Evolutionary conservation across 2,888 invertebrate genomes (phyloP), one percentile per base, ranked within the genome.

Genomic region (Rhodophaea formosa): DNA sequence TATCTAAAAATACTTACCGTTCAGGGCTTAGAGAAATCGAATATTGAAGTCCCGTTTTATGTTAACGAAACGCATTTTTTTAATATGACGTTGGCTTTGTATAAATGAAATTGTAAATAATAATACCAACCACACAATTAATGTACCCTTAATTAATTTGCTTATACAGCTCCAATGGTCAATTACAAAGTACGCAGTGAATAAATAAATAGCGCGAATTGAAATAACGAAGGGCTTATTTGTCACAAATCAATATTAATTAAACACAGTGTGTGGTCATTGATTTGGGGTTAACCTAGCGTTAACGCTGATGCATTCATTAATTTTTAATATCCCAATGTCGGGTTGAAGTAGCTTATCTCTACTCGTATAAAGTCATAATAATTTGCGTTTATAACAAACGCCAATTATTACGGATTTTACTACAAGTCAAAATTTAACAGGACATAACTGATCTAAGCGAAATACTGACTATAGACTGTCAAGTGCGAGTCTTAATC

Each of bases 321-420:
- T 35, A 51, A n/a, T 32, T 32, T 32, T 15, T 23, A 16, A 51
- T 10, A 14, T 14, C 15, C 44, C 35, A 10, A 8, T 10, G 35
- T 10, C 35, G 8, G 15, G 29, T 53, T 53, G n/a, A 53, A 53
- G 30, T 53, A n/a, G 44, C 44, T 15, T 53, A 53, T n/a, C n/a
- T n/a, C n/a, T n/a, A n/a, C n/a, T n/a, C n/a, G n/a, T n/a, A n/a
- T n/a, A n/a, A n/a, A n/a, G n/a, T n/a, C n/a, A n/a, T n/a, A n/a
- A n/a, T n/a, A n/a, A n/a, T n/a, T n/a, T n/a, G n/a, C n/a, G n/a
- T n/a, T n/a, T n/a, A n/a, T n/a, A n/a, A n/a, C n/a, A n/a, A n/a
- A n/a, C n/a, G n/a, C n/a, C n/a, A n/a, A n/a, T n/a, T n/a, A n/a
- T n/a, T n/a, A n/a, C n/a, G n/a, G n/a, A n/a, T n/a, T n/a, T n/a